Percentiles rank a stretch among this genome's conserved stretches.
phyloP scores from a whole-genome alignment of 2,113 vertebrate genomes.

The Dasyurus viverrinus region DNA sequence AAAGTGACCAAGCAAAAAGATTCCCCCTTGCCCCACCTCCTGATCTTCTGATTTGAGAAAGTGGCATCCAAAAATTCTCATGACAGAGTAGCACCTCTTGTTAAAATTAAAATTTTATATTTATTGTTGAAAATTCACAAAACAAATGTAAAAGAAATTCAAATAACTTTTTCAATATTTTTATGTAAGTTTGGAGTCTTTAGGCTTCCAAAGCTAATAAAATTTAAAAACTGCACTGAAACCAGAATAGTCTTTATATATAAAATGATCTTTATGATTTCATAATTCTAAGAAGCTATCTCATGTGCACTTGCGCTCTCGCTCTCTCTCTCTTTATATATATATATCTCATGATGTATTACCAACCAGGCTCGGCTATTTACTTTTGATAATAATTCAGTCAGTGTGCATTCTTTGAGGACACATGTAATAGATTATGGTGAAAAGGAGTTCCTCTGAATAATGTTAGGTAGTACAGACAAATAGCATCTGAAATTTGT shows the following conservation, averaged over 20 bases:
- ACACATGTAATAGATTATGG: not conserved
- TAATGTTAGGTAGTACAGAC: not conserved
- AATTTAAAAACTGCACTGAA: not conserved
- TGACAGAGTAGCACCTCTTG: not conserved
- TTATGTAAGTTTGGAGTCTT: not conserved
- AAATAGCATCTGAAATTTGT: not conserved
- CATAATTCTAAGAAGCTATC: too few relatives aligned
- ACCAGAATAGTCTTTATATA: too few relatives aligned
- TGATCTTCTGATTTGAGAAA: not conserved
- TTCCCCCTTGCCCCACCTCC: not conserved
- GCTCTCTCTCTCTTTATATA: too few relatives aligned
- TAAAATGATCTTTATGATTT: too few relatives aligned
- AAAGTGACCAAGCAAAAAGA: not conserved
- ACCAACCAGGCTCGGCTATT: not conserved
- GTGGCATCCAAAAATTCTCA: not conserved
- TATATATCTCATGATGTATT: too few relatives aligned
- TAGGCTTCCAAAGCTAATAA: not conserved
- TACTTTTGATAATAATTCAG: not conserved
- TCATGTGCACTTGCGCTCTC: too few relatives aligned
- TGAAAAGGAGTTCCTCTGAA: not conserved
- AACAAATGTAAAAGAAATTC: not conserved
- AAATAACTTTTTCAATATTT: not conserved
- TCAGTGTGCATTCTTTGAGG: not conserved
- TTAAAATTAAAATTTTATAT: not conserved
- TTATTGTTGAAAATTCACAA: not conserved